Evolutionary conservation across 2,888 invertebrate genomes (phyloP).

Genomic region (Phasia obesa): DNA sequence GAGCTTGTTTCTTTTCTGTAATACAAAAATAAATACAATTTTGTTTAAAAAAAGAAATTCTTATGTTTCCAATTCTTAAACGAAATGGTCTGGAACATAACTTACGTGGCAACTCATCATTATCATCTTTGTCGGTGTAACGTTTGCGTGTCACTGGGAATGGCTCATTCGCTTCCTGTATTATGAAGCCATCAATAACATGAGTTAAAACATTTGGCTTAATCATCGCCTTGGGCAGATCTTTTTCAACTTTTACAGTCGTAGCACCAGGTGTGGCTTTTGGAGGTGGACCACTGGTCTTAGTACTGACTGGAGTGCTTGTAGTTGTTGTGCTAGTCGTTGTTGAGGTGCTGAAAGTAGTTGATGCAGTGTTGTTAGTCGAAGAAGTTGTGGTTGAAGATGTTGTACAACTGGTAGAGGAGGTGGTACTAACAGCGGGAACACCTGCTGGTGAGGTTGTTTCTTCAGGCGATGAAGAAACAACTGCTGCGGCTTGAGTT

Average conservation of each 20-base stretch:
- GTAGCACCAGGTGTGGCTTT: conserved; percentile 78
- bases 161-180: conserved; percentile 96
- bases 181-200: conserved; percentile 97
- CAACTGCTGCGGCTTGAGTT: conserved; percentile 37
- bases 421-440: conserved; percentile 30
- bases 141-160: conserved; percentile 89
- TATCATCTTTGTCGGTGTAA: conserved; percentile 85
- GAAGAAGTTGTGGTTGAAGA: conserved; percentile 46
- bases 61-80: neutral
- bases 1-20: conserved; percentile 79
- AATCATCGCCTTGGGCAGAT: conserved; percentile 93
- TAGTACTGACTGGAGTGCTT: conserved; percentile 55
- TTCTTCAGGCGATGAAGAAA: conserved; percentile 56
- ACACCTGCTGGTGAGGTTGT: conserved; percentile 1
- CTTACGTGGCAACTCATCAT: conserved; percentile 91
- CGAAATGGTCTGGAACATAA: conserved; percentile 73
- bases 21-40: conserved; percentile 49
- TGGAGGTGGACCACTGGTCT: conserved; percentile 66
- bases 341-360: conserved; percentile 38
- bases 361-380: conserved; percentile 35
- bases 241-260: conserved; percentile 78
- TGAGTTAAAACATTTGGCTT: conserved; percentile 98
- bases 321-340: conserved; percentile 45
- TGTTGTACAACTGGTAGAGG: conserved; percentile 28
- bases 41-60: neutral